phyloP scores from a whole-genome alignment of 2,113 vertebrate genomes.

The Phrynosoma blainvillii region DNA sequence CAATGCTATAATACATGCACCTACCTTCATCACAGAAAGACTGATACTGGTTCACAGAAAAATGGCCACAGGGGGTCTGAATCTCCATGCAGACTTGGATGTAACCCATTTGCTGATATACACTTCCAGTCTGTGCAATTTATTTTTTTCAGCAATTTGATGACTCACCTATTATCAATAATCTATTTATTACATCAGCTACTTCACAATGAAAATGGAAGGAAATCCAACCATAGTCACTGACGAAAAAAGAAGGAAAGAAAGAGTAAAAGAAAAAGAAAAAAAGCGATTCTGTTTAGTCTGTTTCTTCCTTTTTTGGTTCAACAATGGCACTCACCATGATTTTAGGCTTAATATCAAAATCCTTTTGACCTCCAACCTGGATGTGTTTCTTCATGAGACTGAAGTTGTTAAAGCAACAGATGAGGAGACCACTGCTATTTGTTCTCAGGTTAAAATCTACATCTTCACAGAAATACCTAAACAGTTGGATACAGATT shows the following conservation, averaged over 20 bases:
- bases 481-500: slow-evolving; percentile 63
- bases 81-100: not conserved
- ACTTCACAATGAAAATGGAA: not conserved
- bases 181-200: not conserved
- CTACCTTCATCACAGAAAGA: no score
- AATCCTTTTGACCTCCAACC: slow-evolving; percentile 90
- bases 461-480: slow-evolving; percentile 96
- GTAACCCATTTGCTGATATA: not conserved
- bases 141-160: not conserved
- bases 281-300: not conserved
- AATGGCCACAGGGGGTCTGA: not conserved
- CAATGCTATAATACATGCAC: no score
- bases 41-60: not conserved
- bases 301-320: not conserved
- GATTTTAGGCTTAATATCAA: slow-evolving; percentile 91
- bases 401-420: slow-evolving; percentile 96
- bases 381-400: slow-evolving; percentile 98
- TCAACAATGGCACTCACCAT: slow-evolving; percentile 75
- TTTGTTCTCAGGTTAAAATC: slow-evolving; percentile 96
- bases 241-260: not conserved
- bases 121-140: not conserved
- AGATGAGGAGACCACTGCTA: slow-evolving; percentile 92
- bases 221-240: not conserved
- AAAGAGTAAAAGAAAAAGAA: not conserved
- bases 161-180: not conserved